phyloP scores from a whole-genome alignment of 2,888 invertebrate species.

The Eumerus sabulonum region DNA sequence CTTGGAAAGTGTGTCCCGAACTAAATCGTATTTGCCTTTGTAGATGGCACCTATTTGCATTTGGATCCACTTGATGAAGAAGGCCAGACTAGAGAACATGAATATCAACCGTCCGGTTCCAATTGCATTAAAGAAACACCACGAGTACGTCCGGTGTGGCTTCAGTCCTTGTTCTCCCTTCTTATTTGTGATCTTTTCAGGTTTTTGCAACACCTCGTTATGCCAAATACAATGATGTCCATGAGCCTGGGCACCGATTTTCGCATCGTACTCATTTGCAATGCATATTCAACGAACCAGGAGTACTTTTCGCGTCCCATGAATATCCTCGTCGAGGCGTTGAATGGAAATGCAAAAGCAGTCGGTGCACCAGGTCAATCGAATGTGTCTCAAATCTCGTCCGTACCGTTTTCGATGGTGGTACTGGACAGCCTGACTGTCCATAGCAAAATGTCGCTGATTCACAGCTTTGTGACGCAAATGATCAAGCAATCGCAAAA shows the following conservation, averaged over 20 bases:
- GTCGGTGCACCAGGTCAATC: slow-evolving; percentile 79
- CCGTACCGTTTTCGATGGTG: slow-evolving; percentile 93
- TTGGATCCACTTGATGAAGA: slow-evolving; percentile 97
- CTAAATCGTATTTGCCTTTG: slow-evolving; percentile 1
- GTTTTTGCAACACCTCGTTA: slow-evolving; percentile 91
- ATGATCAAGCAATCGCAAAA: slow-evolving; percentile 94
- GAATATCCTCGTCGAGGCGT: slow-evolving; percentile 93
- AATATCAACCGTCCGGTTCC: slow-evolving; percentile 89
- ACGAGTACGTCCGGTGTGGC: slow-evolving; percentile 82
- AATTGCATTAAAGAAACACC: slow-evolving; percentile 88
- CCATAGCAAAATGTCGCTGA: slow-evolving; percentile 96
- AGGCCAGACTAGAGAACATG: slow-evolving; percentile 92
- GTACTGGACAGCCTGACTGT: slow-evolving; percentile 95
- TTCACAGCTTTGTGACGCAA: slow-evolving; percentile 89
- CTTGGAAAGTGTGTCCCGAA: not conserved
- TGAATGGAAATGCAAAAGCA: slow-evolving; percentile 85
- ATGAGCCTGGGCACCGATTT: slow-evolving; percentile 93
- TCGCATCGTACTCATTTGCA: slow-evolving; percentile 94
- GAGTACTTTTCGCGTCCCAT: slow-evolving; percentile 95
- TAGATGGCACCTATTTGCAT: slow-evolving; percentile 96
- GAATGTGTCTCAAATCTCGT: slow-evolving; percentile 83
- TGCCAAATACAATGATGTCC: slow-evolving; percentile 85
- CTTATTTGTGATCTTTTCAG: slow-evolving; percentile 77
- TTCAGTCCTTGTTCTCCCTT: not conserved
- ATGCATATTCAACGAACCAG: slow-evolving; percentile 95